Conservation (phyloP, 2,797 vertebrate genomes). For the Helarctos malayanus region DNA sequence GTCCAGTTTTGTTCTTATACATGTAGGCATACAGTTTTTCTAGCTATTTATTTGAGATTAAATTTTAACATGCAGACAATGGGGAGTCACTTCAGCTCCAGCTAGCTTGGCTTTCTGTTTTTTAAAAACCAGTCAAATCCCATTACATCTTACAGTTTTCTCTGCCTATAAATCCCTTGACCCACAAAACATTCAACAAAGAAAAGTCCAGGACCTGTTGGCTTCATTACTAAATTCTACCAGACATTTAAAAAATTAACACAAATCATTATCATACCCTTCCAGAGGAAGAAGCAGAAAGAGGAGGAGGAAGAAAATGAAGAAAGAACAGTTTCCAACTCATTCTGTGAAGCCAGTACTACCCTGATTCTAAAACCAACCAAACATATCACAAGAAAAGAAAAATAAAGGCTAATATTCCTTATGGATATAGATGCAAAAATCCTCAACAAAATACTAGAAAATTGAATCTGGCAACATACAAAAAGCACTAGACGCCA, state of each 20-base stretch:
- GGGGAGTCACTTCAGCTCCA: neutral
- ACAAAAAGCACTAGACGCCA: conserved; percentile 31
- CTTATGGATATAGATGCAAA: neutral
- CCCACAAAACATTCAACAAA: neutral
- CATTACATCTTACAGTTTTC: neutral
- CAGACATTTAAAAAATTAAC: conserved; percentile 23
- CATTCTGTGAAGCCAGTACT: neutral
- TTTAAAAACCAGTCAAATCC: neutral
- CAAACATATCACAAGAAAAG: neutral
- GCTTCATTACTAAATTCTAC: neutral
- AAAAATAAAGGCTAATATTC: neutral
- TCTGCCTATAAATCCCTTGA: neutral
- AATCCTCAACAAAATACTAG: neutral
- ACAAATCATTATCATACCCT: neutral
- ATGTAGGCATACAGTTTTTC: neutral
- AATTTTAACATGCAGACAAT: neutral
- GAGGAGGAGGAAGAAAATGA: neutral
- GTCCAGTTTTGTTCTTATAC: neutral
- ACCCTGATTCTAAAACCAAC: conserved; percentile 43
- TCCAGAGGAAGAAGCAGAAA: neutral
- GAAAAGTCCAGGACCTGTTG: neutral
- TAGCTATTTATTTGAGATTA: neutral
- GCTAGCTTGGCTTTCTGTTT: neutral
- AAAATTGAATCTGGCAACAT: neutral
- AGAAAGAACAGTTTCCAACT: neutral